Evolutionary conservation across 1,140 invertebrate species (phyloP), one percentile per base, ranked within the genome.

Genomic region (Calephelis virginiensis): DNA sequence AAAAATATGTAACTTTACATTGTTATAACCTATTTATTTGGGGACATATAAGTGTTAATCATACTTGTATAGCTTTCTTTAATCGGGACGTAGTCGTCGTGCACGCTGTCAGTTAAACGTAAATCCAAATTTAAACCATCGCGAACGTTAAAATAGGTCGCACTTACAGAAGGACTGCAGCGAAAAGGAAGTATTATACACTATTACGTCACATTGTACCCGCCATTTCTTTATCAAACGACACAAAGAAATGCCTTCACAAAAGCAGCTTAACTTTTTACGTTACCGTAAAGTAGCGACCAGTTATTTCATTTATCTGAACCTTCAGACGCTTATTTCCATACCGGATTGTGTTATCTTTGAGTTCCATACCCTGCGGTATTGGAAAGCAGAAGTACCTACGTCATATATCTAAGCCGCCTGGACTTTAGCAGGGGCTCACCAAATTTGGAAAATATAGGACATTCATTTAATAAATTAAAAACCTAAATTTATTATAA

Each of bases 321-420:
- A 17, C 48, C 53, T 56, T 56, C 53, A 56, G 53, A 56, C n/a
- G 48, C 48, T 49, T 64, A 64, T 64, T 64, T 64, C 63, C 63
- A 64, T 64, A 64, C 63, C 63, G 63, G 38, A 56, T 38, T 62
- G 28, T 61, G 65, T 68, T 68, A 68, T 68, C 67, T 64, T 64
- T 43, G 67, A 43, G 49, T 47, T 63, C 63, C 67, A 63, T 63
- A 68, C 67, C 53, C 63, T 65, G 61, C 46, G 56, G 65, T 59
- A 63, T 63, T 63, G 61, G 61, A 49, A 45, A 63, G 47, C 50
- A 28, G 43, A 63, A 63, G 43, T 60, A 66, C 67, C 62, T 46
- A 56, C 67, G 50, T 59, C 67, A 63, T 53, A 63, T 56, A 66
- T 37, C 61, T 68, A 68, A 68, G 67, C 67, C 49, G 67, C 67